phyloP scores from a whole-genome alignment of 2,888 invertebrate species.

The Polylopha cassiicola region DNA sequence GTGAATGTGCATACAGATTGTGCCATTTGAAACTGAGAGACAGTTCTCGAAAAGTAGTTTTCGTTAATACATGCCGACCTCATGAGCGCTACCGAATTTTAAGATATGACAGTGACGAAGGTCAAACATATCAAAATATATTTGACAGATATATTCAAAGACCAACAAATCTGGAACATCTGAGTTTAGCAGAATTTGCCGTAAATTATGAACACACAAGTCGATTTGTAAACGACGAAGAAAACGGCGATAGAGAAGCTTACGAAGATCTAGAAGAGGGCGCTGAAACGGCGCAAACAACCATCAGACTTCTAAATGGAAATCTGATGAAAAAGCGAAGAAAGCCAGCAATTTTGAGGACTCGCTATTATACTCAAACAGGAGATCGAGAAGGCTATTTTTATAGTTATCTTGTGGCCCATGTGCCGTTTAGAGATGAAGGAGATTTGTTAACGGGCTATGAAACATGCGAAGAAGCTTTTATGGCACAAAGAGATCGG shows the following conservation, averaged over 20 bases:
- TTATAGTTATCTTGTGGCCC: conserved; percentile 8
- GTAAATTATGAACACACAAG: conserved; percentile 1
- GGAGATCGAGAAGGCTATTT: conserved; percentile 12
- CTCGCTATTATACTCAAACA: conserved; percentile 5
- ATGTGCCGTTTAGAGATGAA: conserved; percentile 10
- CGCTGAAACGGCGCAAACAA: neutral
- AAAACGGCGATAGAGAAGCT: conserved; percentile 5
- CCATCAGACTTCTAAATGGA: conserved; percentile 3
- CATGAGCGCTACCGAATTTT: conserved; percentile 6
- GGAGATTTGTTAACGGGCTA: conserved; percentile 1
- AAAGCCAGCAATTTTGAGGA: conserved; percentile 2
- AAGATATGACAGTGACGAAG: conserved; percentile 1
- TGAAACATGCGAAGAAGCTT: conserved; percentile 4
- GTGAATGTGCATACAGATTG: conserved; percentile 26
- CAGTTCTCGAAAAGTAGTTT: conserved; percentile 9
- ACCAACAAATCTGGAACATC: neutral
- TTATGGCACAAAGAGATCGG: conserved; percentile 5
- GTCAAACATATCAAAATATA: conserved; percentile 5
- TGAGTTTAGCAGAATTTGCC: conserved; percentile 13
- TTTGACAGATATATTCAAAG: conserved; percentile 8
- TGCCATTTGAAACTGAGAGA: conserved; percentile 18
- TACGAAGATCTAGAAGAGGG: conserved; percentile 3
- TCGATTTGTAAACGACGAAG: neutral
- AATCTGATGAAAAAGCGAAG: conserved; percentile 2
- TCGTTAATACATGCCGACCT: conserved; percentile 3